Percentiles rank a stretch among this genome's conserved stretches.
Conservation (phyloP, 2,113 vertebrate species). For the Thunnus maccoyii region DNA sequence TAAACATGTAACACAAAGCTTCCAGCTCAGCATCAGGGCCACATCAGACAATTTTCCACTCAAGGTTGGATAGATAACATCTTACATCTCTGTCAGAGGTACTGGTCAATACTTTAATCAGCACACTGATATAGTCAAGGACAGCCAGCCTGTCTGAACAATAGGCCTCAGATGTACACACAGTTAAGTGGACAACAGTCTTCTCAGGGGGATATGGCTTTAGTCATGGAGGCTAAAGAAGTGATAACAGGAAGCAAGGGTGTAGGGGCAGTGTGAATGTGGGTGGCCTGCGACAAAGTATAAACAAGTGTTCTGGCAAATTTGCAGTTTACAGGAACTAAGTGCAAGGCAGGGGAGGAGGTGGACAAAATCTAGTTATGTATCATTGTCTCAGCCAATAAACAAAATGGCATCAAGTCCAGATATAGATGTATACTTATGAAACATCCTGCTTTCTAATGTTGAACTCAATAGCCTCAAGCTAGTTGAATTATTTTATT, state of each 20-base stretch:
- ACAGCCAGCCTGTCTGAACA: conserved; percentile 39
- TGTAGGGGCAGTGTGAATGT: conserved; percentile 70
- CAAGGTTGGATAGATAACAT: conserved; percentile 38
- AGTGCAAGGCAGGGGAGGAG: conserved; percentile 49
- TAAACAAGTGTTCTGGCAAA: conserved; percentile 70
- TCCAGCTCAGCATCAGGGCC: conserved; percentile 20
- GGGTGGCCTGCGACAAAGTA: conserved; percentile 64
- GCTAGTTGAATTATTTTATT: neutral
- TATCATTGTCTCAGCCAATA: conserved; percentile 51
- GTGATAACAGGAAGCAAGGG: conserved; percentile 69
- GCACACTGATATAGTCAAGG: neutral
- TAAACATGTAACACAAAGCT: conserved; percentile 32
- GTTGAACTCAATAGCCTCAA: neutral
- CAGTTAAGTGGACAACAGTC: conserved; percentile 54
- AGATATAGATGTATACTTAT: conserved; percentile 51
- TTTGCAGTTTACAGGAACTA: conserved; percentile 61
- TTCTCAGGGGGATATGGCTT: conserved; percentile 57
- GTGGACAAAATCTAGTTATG: conserved; percentile 33
- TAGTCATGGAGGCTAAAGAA: conserved; percentile 61
- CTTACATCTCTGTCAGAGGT: conserved; percentile 50
- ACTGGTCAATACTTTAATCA: conserved; percentile 68
- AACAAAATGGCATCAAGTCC: conserved; percentile 51
- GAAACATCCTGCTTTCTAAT: conserved; percentile 28
- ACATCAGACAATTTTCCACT: conserved; percentile 30
- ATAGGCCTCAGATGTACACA: conserved; percentile 37